Base-by-base conservation (phyloP, 1,140 invertebrate genomes). In the Papilio glaucus region DNA sequence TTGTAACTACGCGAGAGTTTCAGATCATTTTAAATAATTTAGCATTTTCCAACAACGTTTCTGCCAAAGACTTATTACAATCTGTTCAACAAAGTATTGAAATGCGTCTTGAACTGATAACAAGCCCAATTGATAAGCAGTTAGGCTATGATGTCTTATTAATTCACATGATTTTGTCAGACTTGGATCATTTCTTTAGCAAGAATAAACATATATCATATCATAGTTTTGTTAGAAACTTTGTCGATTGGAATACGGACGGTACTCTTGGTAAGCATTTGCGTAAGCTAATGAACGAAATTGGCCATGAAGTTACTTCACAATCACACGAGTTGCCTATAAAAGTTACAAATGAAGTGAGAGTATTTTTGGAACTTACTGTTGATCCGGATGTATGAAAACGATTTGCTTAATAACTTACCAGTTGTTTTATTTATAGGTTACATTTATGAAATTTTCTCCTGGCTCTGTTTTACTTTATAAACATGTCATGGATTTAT, bases 11-110 rank as follows among this genome's bases (percentile, higher is more conserved):
- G 4, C 79, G 83, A 67, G 81, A 89, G 61, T 78, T 91, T 29
- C 86, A 88, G 79, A 41, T 84, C 0, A 82, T 89, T 71, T 73
- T 91, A 37, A 85, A 85, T 45, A 85, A 88, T 41, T 85, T 91
- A 83, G 74, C 78, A 6, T 83, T 81, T 69, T 79, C 84, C 0
- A 80, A 77, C 21, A 77, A 79, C 38, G 77, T 84, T 4, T 75
- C 82, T 2, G 75, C 79, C 1, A 86, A 85, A 63, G 75, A 84
- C 62, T 73, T 88, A 13, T 63, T 91, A 9, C 69, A 39, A 15
- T 72, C 78, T 0, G 72, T 88, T 3, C 74, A 85, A 26, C 82
- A 83, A 62, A 72, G 80, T 45, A 76, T 88, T 15, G 74, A 78
- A 60, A 72, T 57, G 13, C 80, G 87, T 65, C 1, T 86, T 6